phyloP scores from a whole-genome alignment of 1,140 invertebrate genomes.

The Leguminivora glycinivorella region DNA sequence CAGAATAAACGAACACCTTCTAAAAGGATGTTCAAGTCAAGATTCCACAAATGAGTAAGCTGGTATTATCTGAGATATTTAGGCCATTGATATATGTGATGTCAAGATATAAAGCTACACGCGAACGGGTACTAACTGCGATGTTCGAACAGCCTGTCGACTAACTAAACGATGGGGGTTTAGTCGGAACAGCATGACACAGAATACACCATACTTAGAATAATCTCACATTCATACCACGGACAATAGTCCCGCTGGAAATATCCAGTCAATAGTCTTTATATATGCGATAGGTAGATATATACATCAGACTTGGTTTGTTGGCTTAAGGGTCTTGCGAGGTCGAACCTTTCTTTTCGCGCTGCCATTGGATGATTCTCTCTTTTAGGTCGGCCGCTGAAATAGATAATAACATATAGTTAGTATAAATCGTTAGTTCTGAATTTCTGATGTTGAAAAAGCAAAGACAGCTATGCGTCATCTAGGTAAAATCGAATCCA shows the following conservation, averaged over 20 bases:
- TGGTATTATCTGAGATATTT: conserved; percentile 31
- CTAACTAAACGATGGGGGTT: conserved; percentile 12
- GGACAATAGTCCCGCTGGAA: conserved; percentile 66
- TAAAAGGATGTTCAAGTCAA: conserved; percentile 5
- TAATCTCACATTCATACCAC: conserved; percentile 67
- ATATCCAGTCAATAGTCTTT: conserved; percentile 59
- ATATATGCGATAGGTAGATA: conserved; percentile 56
- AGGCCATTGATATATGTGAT: conserved; percentile 35
- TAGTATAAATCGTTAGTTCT: conserved; percentile 28
- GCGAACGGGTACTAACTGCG: conserved; percentile 1
- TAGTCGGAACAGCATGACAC: conserved; percentile 31
- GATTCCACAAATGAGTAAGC: conserved; percentile 3
- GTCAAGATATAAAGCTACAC: conserved; percentile 34
- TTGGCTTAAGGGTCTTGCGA: conserved; percentile 62
- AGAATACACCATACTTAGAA: conserved; percentile 52
- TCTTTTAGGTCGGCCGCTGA: conserved; percentile 87
- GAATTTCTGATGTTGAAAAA: no score
- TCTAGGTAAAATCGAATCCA: no score
- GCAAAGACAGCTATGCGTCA: no score
- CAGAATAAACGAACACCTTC: conserved; percentile 33
- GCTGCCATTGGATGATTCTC: conserved; percentile 89
- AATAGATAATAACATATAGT: conserved; percentile 46
- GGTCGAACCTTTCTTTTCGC: conserved; percentile 80
- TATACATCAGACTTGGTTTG: conserved; percentile 71
- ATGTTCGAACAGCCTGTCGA: conserved; percentile 5